Base-by-base conservation (phyloP, 2,888 invertebrate genomes). In the Drosophila stalkeri region DNA sequence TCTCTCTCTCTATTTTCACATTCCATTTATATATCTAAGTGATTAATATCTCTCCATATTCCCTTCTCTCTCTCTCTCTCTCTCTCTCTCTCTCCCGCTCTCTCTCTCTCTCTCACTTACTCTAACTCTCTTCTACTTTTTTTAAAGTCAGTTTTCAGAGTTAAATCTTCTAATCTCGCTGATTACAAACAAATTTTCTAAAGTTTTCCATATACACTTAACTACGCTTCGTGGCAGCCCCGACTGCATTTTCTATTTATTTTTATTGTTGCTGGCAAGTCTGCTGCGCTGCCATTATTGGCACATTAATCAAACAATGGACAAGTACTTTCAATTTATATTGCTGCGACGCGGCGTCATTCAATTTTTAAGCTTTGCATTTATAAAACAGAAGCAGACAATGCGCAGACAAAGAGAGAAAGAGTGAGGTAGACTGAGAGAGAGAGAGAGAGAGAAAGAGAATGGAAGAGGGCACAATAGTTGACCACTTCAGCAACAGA, bases 241-340 rank as follows among this genome's bases (percentile, higher is more conserved):
- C 27, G 27, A 27, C 5, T 27, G 61, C n/a, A 20, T 55, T 69
- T 5, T 12, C 51, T 72, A 43, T 60, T 18, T 60, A 11, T 41
- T 27, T 6, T 27, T 49, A 41, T 33, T 60, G 20, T 60, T 57
- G 60, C 52, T 54, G 64, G 49, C n/a, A 27, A 1, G 55, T 41
- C 39, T 54, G 39, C 39, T 27, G 54, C 52, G 62, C 71, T 54
- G 66, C 79, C 79, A 84, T 86, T 87, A 86, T 89, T 89, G 85
- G 89, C 90, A 87, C 90, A 86, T 86, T 86, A 87, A 89, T 86
- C 85, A 86, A 86, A 87, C 88, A 86, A 86, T 81, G 85, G 88
- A 77, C 82, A 81, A 85, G 85, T 89, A 81, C 90, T 86, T 89
- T 89, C 85, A 89, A 86, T 86, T 89, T 87, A 89, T 89, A 76